Evolutionary conservation across 2,888 invertebrate genomes (phyloP).

Genomic region (Eupithecia exiguata): DNA sequence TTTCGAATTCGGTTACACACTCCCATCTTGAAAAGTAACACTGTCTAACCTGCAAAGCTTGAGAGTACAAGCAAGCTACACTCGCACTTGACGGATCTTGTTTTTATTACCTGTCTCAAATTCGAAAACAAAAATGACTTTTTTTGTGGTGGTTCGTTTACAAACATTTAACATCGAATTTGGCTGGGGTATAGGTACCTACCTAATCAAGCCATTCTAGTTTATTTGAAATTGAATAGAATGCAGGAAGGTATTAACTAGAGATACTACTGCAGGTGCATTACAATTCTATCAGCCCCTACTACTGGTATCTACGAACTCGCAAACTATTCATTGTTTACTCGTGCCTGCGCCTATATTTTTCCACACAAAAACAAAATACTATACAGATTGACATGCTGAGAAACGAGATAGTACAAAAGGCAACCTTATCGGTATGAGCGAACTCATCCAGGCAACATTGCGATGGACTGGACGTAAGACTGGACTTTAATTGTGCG

Average conservation of each 20-base stretch:
- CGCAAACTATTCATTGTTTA: not conserved
- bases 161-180: too few species aligned
- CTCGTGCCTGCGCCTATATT: not conserved
- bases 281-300: constrained; percentile 6
- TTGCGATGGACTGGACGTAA: not conserved
- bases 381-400: not conserved
- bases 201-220: not conserved
- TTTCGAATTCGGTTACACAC: too few species aligned
- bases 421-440: too few species aligned
- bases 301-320: not conserved
- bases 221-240: not conserved
- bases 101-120: too few species aligned
- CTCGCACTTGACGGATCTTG: too few species aligned
- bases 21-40: too few species aligned
- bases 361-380: not conserved
- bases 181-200: not conserved
- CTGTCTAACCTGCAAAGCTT: too few species aligned
- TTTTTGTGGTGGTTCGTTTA: too few species aligned
- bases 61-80: too few species aligned
- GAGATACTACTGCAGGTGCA: not conserved
- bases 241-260: not conserved
- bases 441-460: not conserved
- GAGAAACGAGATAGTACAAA: too few species aligned
- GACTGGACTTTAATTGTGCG: not conserved
- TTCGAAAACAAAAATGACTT: too few species aligned